Conservation (phyloP, 2,888 invertebrate species). For the Alloscopus bannaensis region DNA sequence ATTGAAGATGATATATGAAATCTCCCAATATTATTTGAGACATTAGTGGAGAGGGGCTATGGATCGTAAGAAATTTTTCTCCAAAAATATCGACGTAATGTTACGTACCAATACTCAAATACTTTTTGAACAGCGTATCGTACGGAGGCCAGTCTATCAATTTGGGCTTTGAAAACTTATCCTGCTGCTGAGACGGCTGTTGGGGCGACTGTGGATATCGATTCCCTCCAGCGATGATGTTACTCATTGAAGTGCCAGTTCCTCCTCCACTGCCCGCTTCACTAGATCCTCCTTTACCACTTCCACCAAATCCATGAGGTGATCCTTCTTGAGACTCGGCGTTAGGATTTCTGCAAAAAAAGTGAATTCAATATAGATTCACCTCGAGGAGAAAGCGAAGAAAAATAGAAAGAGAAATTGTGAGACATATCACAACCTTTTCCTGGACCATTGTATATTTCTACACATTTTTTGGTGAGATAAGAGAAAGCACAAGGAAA, state of each 20-base stretch:
- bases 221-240: conserved; percentile 59
- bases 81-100: neutral
- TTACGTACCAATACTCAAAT: conserved; percentile 89
- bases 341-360: conserved; percentile 87
- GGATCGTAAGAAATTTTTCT: conserved; percentile 10
- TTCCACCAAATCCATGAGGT: conserved; percentile 76
- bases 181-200: conserved; percentile 36
- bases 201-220: conserved; percentile 60
- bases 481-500: conserved; percentile 29
- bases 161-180: conserved; percentile 79
- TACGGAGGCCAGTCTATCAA: conserved; percentile 95
- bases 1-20: neutral
- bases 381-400: conserved; percentile 12
- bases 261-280: conserved; percentile 75
- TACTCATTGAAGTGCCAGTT: conserved; percentile 76
- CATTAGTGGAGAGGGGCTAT: conserved; percentile 7
- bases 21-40: neutral
- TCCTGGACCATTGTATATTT: conserved; percentile 20
- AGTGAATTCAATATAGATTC: conserved; percentile 49
- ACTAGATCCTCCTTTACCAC: conserved; percentile 76
- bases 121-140: conserved; percentile 94
- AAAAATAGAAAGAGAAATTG: conserved; percentile 11
- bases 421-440: too few relatives aligned
- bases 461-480: conserved; percentile 16
- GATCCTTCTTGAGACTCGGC: conserved; percentile 76